Evolutionary conservation across 2,113 vertebrate species (phyloP).

Genomic region (Strigops habroptila): DNA sequence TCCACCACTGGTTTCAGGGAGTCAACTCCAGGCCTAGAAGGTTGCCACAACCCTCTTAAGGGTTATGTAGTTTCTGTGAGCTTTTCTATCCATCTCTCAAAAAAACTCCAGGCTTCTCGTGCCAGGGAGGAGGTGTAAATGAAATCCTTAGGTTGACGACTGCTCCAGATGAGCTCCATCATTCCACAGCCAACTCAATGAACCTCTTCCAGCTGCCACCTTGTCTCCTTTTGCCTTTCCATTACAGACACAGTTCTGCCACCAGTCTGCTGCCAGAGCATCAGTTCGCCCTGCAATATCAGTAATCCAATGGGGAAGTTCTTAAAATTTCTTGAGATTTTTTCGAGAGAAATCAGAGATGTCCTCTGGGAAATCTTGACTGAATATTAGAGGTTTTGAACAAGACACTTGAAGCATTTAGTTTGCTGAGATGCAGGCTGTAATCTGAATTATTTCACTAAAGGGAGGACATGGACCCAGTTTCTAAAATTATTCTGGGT

Average conservation of each 20-base stretch:
- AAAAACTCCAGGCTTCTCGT: not conserved
- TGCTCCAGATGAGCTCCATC: not conserved
- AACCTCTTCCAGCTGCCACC: not conserved
- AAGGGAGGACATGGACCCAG: not conserved
- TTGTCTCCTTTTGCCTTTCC: not conserved
- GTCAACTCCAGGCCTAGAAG: not conserved
- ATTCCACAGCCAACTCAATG: not conserved
- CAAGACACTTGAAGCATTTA: not conserved
- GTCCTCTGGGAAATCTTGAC: not conserved
- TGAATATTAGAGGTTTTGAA: not conserved
- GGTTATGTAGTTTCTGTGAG: not conserved
- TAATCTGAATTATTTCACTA: not conserved
- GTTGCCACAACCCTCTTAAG: not conserved
- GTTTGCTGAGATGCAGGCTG: not conserved
- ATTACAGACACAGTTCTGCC: not conserved
- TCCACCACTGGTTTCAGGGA: not conserved
- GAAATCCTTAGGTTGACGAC: not conserved
- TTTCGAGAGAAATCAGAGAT: not conserved
- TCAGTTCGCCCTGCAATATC: not conserved
- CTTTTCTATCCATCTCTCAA: not conserved
- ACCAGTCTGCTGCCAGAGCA: not conserved
- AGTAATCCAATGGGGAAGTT: not conserved
- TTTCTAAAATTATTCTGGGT: not conserved
- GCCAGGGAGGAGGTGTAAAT: not conserved
- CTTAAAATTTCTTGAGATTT: not conserved